These are phyloP conservation scores for Gephyroberyx darwinii DNA, from an alignment of 2,797 vertebrate genomes.

Conservation along the genomic window DNA sequence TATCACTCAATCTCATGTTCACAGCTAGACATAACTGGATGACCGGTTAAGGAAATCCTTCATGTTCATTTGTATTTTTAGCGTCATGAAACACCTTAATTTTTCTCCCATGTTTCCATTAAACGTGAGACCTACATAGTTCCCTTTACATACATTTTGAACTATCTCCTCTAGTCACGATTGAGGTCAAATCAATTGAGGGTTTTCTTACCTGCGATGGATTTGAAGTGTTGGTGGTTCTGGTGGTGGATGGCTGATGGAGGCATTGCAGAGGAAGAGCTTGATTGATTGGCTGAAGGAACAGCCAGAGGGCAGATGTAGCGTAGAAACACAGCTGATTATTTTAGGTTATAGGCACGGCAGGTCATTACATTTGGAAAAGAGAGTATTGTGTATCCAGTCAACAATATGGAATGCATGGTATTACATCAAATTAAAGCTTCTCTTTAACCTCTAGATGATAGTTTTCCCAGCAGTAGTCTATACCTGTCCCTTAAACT, in stretches of 20 bases:
- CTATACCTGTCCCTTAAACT: conserved; percentile 3
- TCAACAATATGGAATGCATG: conserved; percentile 16
- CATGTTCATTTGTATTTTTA: conserved; percentile 38
- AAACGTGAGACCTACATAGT: conserved; percentile 13
- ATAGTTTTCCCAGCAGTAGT: conserved; percentile 14
- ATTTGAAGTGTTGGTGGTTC: conserved; percentile 14
- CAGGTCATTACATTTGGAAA: conserved; percentile 6
- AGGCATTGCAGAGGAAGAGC: neutral
- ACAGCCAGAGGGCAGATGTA: neutral
- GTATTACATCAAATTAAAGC: conserved; percentile 22
- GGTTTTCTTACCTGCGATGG: conserved; percentile 36
- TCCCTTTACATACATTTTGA: conserved; percentile 27
- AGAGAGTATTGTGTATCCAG: neutral
- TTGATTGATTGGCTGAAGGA: conserved; percentile 27
- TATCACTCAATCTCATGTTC: conserved; percentile 32
- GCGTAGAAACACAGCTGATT: conserved; percentile 5
- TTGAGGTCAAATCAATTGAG: conserved; percentile 30
- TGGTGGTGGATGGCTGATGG: conserved; percentile 31
- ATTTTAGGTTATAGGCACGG: neutral
- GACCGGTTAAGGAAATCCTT: conserved; percentile 36
- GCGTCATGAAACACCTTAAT: conserved; percentile 33
- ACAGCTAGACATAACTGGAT: conserved; percentile 42
- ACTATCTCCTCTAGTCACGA: conserved; percentile 23
- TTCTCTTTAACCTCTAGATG: conserved; percentile 1
- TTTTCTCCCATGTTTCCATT: conserved; percentile 29